Base-by-base conservation (phyloP, 2,888 invertebrate genomes). In the Poecilus cupreus region DNA sequence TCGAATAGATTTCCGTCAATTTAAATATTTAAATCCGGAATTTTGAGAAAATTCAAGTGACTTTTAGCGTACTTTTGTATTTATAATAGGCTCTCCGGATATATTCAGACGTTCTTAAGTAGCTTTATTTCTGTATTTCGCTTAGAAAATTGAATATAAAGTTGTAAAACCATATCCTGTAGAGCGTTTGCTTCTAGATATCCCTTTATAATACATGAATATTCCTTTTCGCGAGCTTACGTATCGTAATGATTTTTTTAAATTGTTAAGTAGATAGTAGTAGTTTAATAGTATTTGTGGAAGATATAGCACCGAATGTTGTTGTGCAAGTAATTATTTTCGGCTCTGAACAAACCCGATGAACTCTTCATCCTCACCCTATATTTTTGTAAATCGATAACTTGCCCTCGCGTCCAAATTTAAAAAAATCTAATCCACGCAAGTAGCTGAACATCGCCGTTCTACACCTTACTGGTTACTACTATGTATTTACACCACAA, bases 341-440 rank as follows among this genome's bases (percentile, higher is more conserved):
- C n/a, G n/a, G n/a, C n/a, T n/a, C n/a, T n/a, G n/a, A n/a, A n/a
- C n/a, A n/a, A n/a, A n/a, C n/a, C n/a, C n/a, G n/a, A n/a, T n/a
- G n/a, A n/a, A n/a, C n/a, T n/a, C n/a, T n/a, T n/a, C n/a, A n/a
- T n/a, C n/a, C n/a, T n/a, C n/a, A n/a, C n/a, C 26, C 26, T 26
- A 26, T 26, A 51, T 51, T 51, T 51, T 51, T 51, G 10, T 74
- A 51, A 46, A 49, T 49, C 46, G 74, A 74, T 49, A 74, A 24
- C 74, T 20, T 16, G 37, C 32, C 16, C 16, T n/a, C 11, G 60
- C 68, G 22, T 18, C 24, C 74, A 74, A 74, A 49, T 46, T 26
- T 32, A 18, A 74, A 49, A 49, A 74, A 74, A 49, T 54, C 22
- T 43, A 68, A 68, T 68, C 37, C 39, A 57, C 57, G 24, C 22